phyloP scores from a whole-genome alignment of 2,113 vertebrate genomes.

The Datnioides undecimradiatus region DNA sequence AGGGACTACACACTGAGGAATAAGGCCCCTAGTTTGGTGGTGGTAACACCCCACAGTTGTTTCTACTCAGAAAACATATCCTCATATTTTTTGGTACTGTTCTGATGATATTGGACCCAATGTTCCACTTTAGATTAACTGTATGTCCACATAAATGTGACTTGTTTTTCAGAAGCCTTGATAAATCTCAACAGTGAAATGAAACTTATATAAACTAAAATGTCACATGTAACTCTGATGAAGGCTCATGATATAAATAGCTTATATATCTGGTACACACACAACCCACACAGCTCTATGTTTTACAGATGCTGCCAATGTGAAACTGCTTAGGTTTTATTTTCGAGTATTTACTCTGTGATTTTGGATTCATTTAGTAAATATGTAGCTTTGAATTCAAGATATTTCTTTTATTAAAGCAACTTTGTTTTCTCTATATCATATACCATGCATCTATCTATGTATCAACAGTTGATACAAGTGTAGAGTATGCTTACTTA shows the following conservation, averaged over 20 bases:
- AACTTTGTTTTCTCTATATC: neutral
- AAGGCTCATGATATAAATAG: neutral
- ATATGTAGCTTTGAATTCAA: neutral
- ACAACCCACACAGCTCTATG: neutral
- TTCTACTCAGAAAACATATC: neutral
- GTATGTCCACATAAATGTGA: neutral
- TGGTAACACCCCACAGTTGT: neutral
- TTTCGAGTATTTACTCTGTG: too few species aligned
- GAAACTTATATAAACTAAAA: neutral
- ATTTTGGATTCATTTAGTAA: neutral
- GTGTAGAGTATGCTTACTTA: neutral
- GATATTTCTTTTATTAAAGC: neutral
- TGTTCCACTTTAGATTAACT: neutral
- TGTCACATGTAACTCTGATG: neutral
- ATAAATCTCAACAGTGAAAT: neutral
- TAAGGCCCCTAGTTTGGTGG: neutral
- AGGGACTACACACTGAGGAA: slow-evolving; percentile 19
- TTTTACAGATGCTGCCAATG: neutral
- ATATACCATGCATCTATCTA: too few species aligned
- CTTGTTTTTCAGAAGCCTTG: neutral
- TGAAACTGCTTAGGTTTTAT: neutral
- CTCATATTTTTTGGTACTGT: neutral
- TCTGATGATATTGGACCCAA: neutral
- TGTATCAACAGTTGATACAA: too few species aligned
- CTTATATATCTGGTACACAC: neutral